Evolutionary conservation across 2,797 vertebrate species (phyloP).

Genomic region (Hapalemur alaotrensis): DNA sequence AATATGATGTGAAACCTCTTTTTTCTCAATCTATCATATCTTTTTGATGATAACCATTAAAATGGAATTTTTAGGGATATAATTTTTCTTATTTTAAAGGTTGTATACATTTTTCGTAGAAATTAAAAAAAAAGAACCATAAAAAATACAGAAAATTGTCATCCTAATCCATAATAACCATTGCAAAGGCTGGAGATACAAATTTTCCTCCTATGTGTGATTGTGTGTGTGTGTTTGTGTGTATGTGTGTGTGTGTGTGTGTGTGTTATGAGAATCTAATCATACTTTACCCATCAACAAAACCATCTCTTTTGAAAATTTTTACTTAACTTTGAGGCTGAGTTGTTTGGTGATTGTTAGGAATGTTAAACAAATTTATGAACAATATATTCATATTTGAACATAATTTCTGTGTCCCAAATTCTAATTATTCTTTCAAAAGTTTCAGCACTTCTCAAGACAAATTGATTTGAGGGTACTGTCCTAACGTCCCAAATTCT

Average conservation of each 20-base stretch:
- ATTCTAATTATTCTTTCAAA: background rate
- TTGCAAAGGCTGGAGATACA: background rate
- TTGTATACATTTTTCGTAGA: background rate
- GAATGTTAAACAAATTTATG: background rate
- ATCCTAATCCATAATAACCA: background rate
- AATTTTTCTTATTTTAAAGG: constrained; percentile 1
- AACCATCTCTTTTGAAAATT: background rate
- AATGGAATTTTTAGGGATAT: background rate
- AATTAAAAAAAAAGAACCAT: background rate
- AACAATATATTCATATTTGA: background rate
- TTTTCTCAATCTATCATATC: background rate
- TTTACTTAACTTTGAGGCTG: background rate
- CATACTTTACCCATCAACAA: background rate
- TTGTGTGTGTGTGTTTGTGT: background rate
- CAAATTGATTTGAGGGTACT: constrained; percentile 6
- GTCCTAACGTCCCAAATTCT: background rate
- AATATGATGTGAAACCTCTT: background rate
- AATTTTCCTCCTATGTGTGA: background rate
- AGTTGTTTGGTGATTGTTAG: background rate
- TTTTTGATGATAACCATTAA: background rate
- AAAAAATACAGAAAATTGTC: background rate
- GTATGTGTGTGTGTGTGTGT: background rate
- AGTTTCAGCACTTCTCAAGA: background rate
- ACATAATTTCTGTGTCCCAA: background rate
- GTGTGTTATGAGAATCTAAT: background rate